Evolutionary conservation across 2,888 invertebrate species (phyloP), one percentile per base, ranked within the genome.

Genomic region (Spisula solida): DNA sequence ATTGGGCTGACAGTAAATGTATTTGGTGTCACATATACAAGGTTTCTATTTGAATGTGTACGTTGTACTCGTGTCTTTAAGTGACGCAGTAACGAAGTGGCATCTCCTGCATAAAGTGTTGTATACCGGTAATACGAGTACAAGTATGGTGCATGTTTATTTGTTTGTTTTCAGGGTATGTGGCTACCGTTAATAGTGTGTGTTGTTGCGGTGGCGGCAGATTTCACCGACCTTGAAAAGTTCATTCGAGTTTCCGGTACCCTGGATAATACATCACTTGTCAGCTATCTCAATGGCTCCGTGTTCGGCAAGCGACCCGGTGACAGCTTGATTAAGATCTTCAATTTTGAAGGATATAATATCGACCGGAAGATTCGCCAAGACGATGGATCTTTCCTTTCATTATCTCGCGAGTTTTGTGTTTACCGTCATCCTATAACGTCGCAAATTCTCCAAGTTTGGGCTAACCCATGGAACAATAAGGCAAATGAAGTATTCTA

Each of bases 281-380:
- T 93, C 0, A 88, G 86, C 41, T 92, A 93, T 66, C 60, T 93
- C 4, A 94, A 94, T 66, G 93, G 94, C 1, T 91, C 92, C 2
- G 87, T 93, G 1, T 93, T 85, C 80, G 89, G 80, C 10, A 89
- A 92, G 34, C 84, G 86, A 66, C 90, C 91, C 0, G 90, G 88
- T 31, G 41, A 41, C 20, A 66, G 56, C 12, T 60, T 93, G 10
- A 75, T 82, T 82, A 91, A 90, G 78, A 82, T 93, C 83, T 94
- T 94, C 84, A 90, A 88, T 56, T 93, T 90, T 80, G 93, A 94
- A 91, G 93, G 94, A 6, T 93, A 90, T 86, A 94, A 93, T 80
- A 92, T 94, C 14, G 91, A 90, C 70, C 78, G 92, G 55, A 92
- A 93, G 41, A 29, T 90, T 34, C 83, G 66, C 12, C 88, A 91